Evolutionary conservation across 2,113 vertebrate genomes (phyloP).

Genomic region (Rhabdornis inornatus): DNA sequence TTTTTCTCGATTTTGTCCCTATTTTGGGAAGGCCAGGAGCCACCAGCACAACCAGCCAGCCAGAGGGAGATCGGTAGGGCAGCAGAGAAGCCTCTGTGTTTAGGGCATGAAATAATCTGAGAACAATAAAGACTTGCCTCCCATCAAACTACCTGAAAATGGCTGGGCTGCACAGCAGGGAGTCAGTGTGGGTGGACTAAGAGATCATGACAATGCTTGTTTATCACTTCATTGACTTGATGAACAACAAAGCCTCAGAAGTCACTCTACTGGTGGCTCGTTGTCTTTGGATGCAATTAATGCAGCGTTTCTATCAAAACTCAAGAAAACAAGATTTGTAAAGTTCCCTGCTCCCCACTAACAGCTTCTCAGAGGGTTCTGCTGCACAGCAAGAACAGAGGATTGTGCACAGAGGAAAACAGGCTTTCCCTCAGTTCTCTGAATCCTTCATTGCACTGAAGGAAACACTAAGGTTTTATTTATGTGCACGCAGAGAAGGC

Average conservation of each 20-base stretch:
- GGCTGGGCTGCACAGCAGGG: no score
- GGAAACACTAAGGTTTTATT: neutral
- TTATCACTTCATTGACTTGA: neutral
- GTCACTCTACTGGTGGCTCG: neutral
- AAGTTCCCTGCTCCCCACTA: neutral
- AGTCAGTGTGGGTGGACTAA: neutral
- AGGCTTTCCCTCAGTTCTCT: neutral
- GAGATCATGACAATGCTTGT: neutral
- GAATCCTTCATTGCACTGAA: neutral
- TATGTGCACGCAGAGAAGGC: neutral
- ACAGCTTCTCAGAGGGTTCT: neutral
- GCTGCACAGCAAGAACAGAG: neutral
- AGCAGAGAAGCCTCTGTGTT: neutral
- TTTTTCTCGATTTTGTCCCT: neutral
- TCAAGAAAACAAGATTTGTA: neutral
- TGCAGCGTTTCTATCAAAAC: neutral
- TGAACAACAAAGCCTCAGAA: neutral
- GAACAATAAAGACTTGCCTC: neutral
- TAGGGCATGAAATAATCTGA: neutral
- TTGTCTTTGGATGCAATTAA: neutral
- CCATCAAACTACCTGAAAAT: neutral
- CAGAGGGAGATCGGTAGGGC: neutral
- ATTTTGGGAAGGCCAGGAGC: neutral
- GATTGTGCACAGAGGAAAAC: neutral
- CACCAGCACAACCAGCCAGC: neutral